A percentile compares a stretch with the other conserved stretches of the same genome.
These are phyloP conservation scores for Gryllus longicercus DNA, from an alignment of 2,888 invertebrate species.

Conservation along the genomic window DNA sequence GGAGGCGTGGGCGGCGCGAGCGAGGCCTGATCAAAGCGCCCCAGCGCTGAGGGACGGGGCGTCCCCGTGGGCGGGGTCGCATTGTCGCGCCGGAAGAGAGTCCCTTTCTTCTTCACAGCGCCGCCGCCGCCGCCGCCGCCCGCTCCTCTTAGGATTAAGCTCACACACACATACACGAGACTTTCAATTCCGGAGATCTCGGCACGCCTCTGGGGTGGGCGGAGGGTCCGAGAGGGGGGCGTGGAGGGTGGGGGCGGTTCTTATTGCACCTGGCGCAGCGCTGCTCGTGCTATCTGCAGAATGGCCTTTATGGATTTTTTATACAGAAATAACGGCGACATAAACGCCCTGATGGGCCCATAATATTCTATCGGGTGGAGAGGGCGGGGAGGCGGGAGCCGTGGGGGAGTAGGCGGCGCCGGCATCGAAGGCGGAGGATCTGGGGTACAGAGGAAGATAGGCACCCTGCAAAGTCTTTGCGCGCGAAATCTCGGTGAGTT, in stretches of 20 bases:
- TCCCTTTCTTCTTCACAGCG: not conserved
- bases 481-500: no score
- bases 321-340: slow-evolving; percentile 17
- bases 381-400: not conserved
- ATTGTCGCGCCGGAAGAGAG: not conserved
- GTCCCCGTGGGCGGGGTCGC: not conserved
- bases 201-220: not conserved
- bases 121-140: not conserved
- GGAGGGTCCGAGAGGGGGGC: not conserved
- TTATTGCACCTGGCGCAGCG: not conserved
- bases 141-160: not conserved
- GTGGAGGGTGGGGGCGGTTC: not conserved
- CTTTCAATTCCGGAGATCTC: not conserved
- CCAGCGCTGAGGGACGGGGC: not conserved
- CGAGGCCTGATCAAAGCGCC: not conserved
- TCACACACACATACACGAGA: not conserved
- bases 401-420: not conserved
- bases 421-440: not conserved
- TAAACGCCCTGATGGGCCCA: not conserved
- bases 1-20: not conserved
- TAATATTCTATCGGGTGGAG: not conserved
- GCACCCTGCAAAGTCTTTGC: no score
- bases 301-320: slow-evolving; percentile 9
- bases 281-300: not conserved
- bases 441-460: not conserved